Evolutionary conservation across 2,888 invertebrate genomes (phyloP), one percentile per base, ranked within the genome.

Genomic region (Eubasilissa splendida): DNA sequence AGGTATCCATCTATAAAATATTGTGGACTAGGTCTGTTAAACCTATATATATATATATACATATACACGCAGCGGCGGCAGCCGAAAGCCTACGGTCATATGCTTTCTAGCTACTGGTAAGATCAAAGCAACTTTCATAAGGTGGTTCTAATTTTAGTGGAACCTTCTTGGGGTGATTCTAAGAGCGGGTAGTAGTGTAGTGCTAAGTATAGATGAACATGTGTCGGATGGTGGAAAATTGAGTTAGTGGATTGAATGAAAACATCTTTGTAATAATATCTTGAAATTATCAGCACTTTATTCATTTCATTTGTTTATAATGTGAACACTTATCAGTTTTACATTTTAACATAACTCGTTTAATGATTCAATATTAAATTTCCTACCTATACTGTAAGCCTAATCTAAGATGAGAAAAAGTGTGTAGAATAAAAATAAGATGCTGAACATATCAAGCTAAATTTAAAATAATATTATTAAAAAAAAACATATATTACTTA

Each of bases 321-420:
- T 80, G 79, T 83, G 82, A 83, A 82, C 83, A 83, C 80, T 82
- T 83, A 83, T 82, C 83, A 82, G 82, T 83, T 80, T 77, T 79
- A 81, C 79, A 58, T 80, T 75, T 79, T 83, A 71, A 81, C 74
- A 78, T 76, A 81, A 75, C 75, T 82, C 58, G 60, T 78, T 83
- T 82, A 80, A 83, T 82, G 80, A 77, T 80, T 83, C 80, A 81
- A 83, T 83, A 83, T 81, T 83, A 82, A 82, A 83, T 83, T 83
- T 80, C 83, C 83, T 83, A 83, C 83, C 83, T 83, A 82, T 82
- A 73, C 42, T 60, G n/a, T 74, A 77, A 54, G 60, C 80, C 63
- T 77, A 74, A 31, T 71, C 71, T 71, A 71, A 31, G 54, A 71
- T 71, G 71, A 71, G 54, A 71, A 68, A 42, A 42, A 50, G 50